phyloP scores from a whole-genome alignment of 2,113 vertebrate species.

The Sturnus vulgaris region DNA sequence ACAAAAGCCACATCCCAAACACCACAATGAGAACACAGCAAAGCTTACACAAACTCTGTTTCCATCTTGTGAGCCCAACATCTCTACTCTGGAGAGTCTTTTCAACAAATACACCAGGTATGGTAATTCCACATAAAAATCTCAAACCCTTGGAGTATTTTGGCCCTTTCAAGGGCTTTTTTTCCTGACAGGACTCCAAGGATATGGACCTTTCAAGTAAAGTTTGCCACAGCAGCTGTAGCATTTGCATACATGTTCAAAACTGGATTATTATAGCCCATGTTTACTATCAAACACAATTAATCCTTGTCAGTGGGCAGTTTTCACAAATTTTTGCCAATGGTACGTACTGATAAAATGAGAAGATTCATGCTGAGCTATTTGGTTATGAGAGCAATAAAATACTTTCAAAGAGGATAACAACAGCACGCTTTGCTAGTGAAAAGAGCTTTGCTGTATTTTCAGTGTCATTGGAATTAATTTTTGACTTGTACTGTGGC shows the following conservation, averaged over 20 bases:
- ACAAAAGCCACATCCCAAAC: not conserved
- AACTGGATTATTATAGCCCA: not conserved
- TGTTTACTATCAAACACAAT: not conserved
- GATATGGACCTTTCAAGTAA: not conserved
- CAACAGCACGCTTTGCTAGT: accelerated
- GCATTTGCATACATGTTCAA: not conserved
- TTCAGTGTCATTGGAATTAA: not conserved
- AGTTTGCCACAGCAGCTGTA: not conserved
- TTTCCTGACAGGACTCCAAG: not conserved
- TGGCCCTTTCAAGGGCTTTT: not conserved
- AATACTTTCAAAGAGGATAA: not conserved
- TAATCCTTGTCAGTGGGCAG: not conserved
- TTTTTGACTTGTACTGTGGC: not conserved
- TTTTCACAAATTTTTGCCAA: not conserved
- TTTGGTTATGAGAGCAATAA: not conserved
- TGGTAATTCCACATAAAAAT: not conserved
- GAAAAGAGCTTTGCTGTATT: not conserved
- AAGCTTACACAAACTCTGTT: not conserved
- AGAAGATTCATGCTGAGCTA: not conserved
- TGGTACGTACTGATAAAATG: not conserved
- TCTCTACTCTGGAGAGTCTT: not conserved
- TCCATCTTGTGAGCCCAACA: not conserved
- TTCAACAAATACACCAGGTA: not conserved
- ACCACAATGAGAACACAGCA: not conserved
- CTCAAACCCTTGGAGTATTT: not conserved